Percentiles rank a stretch among this genome's conserved stretches.
These are phyloP conservation scores for Eupithecia dodoneata DNA, from an alignment of 2,888 invertebrate genomes.

Conservation along the genomic window DNA sequence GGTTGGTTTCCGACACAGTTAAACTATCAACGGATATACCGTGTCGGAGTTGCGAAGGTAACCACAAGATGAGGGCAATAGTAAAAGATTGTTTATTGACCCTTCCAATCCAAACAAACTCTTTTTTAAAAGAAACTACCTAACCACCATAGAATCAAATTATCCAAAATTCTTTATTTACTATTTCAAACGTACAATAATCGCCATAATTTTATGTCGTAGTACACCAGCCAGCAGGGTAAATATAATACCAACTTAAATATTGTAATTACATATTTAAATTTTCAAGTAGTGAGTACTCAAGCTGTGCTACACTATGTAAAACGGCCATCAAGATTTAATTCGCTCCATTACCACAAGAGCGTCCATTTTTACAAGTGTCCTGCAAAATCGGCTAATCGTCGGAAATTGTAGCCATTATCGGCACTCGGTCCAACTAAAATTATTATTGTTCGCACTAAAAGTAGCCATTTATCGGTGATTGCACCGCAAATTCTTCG, in stretches of 20 bases:
- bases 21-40: neutral
- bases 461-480: conserved; percentile 78
- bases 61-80: neutral
- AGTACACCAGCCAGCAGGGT: neutral
- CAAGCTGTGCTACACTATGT: neutral
- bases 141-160: too few species aligned
- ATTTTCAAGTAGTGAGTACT: neutral
- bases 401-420: conserved; percentile 83
- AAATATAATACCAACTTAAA: neutral
- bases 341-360: conserved; percentile 53
- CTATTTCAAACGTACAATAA: neutral
- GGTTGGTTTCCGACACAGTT: conserved; percentile 62
- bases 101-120: too few species aligned
- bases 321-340: conserved; percentile 26
- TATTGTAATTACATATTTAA: neutral
- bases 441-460: conserved; percentile 82
- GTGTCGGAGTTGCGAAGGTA: neutral
- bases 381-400: conserved; percentile 78
- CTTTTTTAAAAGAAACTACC: too few species aligned
- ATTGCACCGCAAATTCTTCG: conserved; percentile 62
- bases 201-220: neutral
- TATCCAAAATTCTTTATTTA: neutral
- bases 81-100: neutral
- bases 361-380: conserved; percentile 73
- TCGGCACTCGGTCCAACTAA: conserved; percentile 80